phyloP scores from a whole-genome alignment of 1,140 invertebrate species.

The Cotesia glomerata region DNA sequence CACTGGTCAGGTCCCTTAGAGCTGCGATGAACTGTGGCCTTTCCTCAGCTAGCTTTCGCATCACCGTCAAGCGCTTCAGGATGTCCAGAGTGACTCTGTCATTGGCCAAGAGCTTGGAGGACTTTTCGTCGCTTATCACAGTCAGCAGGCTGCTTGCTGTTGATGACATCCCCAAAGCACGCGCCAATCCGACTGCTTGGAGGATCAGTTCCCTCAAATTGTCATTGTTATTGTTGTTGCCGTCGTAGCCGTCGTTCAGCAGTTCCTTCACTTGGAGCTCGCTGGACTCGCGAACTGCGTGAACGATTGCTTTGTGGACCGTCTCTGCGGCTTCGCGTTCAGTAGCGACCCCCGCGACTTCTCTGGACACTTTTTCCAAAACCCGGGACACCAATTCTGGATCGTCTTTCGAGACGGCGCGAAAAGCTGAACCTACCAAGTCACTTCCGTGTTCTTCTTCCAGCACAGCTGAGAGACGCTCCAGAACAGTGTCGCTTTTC shows the following conservation, averaged over 20 bases:
- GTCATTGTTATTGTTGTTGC: constrained; percentile 42
- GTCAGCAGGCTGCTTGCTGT: constrained; percentile 67
- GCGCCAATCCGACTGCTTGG: constrained; percentile 75
- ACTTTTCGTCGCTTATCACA: constrained; percentile 69
- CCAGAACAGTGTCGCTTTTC: constrained; percentile 65
- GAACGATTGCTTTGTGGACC: constrained; percentile 69
- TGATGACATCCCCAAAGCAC: constrained; percentile 71
- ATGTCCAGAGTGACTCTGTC: constrained; percentile 72
- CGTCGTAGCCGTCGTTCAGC: constrained; percentile 55
- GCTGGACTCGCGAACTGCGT: constrained; percentile 68
- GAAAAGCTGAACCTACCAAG: constrained; percentile 67
- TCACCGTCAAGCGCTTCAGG: constrained; percentile 74
- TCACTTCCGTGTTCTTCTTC: constrained; percentile 65
- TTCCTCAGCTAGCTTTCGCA: constrained; percentile 74
- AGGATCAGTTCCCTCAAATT: constrained; percentile 64
- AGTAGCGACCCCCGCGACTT: constrained; percentile 65
- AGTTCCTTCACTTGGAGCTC: constrained; percentile 65
- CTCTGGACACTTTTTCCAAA: constrained; percentile 66
- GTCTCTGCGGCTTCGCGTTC: constrained; percentile 69
- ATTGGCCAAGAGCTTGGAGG: constrained; percentile 65
- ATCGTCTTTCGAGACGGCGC: constrained; percentile 66
- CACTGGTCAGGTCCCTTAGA: constrained; percentile 67
- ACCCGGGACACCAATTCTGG: constrained; percentile 65
- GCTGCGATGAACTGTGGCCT: constrained; percentile 69
- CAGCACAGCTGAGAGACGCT: constrained; percentile 67